These are phyloP conservation scores for Drosophila sordidapex DNA, from an alignment of 2,888 invertebrate genomes.

Conservation along the genomic window DNA sequence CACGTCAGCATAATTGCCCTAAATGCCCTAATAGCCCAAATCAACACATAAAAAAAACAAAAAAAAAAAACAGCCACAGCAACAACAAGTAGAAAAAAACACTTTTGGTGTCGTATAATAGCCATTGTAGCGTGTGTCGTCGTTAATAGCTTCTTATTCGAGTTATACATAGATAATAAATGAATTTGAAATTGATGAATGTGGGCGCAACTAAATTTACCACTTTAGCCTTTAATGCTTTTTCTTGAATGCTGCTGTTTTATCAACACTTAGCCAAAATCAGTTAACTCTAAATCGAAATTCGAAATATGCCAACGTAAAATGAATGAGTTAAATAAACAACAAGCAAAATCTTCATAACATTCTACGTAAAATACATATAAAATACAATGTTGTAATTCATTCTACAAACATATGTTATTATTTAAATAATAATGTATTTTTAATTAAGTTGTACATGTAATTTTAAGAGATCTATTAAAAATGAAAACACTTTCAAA, in stretches of 20 bases:
- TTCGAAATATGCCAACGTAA: constrained; percentile 52
- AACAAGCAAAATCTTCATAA: constrained; percentile 50
- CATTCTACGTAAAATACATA: constrained; percentile 45
- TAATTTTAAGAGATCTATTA: constrained; percentile 39
- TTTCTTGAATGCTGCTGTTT: constrained; percentile 24
- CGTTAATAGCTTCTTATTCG: constrained; percentile 66
- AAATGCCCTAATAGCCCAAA: constrained; percentile 12
- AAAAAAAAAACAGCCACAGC: constrained; percentile 10
- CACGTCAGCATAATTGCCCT: constrained; percentile 17
- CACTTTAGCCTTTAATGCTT: constrained; percentile 9
- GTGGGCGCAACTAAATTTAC: constrained; percentile 34
- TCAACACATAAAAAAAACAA: constrained; percentile 3
- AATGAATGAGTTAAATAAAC: constrained; percentile 29
- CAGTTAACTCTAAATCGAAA: constrained; percentile 40
- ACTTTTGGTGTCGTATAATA: constrained; percentile 56
- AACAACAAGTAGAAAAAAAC: constrained; percentile 26
- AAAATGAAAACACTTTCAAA: constrained; percentile 36
- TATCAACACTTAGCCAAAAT: constrained; percentile 50
- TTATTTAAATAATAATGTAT: constrained; percentile 43
- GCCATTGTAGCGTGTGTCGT: constrained; percentile 60
- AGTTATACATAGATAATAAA: constrained; percentile 27
- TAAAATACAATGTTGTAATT: constrained; percentile 22
- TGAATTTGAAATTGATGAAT: background rate
- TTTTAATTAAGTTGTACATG: constrained; percentile 43
- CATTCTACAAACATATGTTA: constrained; percentile 23